Evolutionary conservation across 2,113 vertebrate genomes (phyloP).

Genomic region (Mesitornis unicolor): DNA sequence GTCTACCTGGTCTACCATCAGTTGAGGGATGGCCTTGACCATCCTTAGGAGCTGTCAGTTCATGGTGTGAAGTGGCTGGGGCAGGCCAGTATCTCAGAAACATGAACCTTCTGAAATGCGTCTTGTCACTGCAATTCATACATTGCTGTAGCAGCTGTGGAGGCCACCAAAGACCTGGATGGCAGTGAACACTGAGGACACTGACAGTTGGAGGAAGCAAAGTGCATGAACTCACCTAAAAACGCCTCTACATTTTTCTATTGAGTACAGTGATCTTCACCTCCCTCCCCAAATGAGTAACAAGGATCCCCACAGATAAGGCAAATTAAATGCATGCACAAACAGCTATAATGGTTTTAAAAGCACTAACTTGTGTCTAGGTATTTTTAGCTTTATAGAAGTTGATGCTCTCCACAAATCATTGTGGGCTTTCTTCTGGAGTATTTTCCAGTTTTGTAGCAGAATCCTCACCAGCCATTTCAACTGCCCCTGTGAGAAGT

Average conservation of each 20-base stretch:
- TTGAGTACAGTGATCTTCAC: not conserved
- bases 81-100: not conserved
- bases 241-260: not conserved
- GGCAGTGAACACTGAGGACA: rapidly evolving
- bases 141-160: not conserved
- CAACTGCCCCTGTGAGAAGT: not conserved
- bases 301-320: not conserved
- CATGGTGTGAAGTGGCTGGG: rapidly evolving
- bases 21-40: not conserved
- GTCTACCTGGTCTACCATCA: not conserved
- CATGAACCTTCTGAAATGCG: not conserved
- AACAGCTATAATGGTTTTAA: not conserved
- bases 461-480: not conserved
- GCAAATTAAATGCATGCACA: not conserved
- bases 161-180: not conserved
- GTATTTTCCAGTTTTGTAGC: not conserved
- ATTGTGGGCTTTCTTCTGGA: not conserved
- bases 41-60: not conserved
- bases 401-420: not conserved
- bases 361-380: not conserved
- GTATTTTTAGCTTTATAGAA: not conserved
- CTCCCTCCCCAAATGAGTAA: not conserved
- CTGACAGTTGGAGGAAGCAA: not conserved
- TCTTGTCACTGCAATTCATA: not conserved
- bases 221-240: not conserved